These are phyloP conservation scores for Gymnosoma rotundatum DNA, from an alignment of 2,888 invertebrate genomes.

Conservation along the genomic window DNA sequence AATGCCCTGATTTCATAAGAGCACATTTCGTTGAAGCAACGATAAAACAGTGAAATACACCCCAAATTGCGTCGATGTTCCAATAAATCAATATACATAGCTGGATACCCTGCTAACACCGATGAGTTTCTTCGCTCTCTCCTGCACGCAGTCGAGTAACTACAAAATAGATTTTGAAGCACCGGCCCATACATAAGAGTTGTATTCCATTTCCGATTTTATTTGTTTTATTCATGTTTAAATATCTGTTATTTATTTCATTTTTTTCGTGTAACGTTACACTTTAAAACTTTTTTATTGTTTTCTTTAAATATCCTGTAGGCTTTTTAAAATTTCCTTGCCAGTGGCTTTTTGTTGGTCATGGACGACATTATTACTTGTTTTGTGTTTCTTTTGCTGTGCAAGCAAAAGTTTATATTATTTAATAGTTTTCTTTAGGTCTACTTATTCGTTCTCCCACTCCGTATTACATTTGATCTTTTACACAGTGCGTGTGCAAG, in stretches of 20 bases:
- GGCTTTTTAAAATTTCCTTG: conserved; percentile 40
- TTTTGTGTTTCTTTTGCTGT: not conserved
- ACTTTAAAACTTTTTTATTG: not conserved
- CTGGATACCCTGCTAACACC: no score
- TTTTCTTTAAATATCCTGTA: conserved; percentile 30
- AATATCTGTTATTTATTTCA: not conserved
- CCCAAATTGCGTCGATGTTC: no score
- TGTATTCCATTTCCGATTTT: no score
- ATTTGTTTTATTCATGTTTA: no score
- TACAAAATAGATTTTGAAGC: no score
- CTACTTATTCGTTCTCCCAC: not conserved
- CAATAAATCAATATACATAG: no score
- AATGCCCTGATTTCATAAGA: no score
- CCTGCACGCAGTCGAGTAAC: no score
- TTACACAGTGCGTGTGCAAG: not conserved
- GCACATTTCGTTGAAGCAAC: no score
- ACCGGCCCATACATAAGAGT: no score
- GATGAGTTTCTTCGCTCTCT: no score
- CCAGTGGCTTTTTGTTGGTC: conserved; percentile 45
- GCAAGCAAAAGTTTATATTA: conserved; percentile 14
- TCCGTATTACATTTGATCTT: not conserved
- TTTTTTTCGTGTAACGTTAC: not conserved
- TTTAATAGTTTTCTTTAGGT: not conserved
- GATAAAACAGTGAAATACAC: no score
- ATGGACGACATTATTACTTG: conserved; percentile 41